These are phyloP conservation scores for Sebastes wilsoni DNA, from an alignment of 2,797 vertebrate species.

Conservation along the genomic window DNA sequence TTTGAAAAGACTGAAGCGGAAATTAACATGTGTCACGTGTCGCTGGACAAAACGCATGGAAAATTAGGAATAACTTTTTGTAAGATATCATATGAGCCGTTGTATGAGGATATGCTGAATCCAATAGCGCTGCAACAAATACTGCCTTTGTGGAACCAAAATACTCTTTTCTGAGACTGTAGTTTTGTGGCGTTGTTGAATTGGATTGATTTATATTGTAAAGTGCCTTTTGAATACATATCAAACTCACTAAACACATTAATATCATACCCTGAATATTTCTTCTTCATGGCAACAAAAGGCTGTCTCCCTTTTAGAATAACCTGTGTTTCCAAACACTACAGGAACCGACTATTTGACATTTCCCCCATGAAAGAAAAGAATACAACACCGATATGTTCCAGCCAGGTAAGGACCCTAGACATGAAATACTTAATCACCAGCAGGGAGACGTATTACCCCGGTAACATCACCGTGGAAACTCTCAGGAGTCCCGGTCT, in stretches of 20 bases:
- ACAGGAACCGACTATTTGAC: constrained; percentile 15
- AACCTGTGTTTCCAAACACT: background rate
- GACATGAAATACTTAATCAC: constrained; percentile 51
- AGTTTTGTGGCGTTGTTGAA: background rate
- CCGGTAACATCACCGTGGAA: constrained; percentile 37
- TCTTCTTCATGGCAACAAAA: background rate
- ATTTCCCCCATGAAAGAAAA: constrained; percentile 24
- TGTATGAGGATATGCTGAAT: no score
- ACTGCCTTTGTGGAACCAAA: background rate
- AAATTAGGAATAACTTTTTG: no score
- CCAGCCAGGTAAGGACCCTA: constrained; percentile 36
- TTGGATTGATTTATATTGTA: background rate
- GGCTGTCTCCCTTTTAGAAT: background rate
- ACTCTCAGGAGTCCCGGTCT: constrained; percentile 61
- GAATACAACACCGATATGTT: constrained; percentile 23
- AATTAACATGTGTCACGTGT: no score
- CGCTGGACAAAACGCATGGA: no score
- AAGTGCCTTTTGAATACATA: background rate
- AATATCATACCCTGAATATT: background rate
- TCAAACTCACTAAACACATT: background rate
- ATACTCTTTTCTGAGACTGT: background rate
- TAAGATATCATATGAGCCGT: no score
- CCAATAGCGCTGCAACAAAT: background rate
- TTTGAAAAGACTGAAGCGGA: no score
- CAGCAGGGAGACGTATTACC: constrained; percentile 41